These are phyloP conservation scores for Drosophila nebulosa DNA, from an alignment of 1,140 invertebrate genomes.

Conservation along the genomic window DNA sequence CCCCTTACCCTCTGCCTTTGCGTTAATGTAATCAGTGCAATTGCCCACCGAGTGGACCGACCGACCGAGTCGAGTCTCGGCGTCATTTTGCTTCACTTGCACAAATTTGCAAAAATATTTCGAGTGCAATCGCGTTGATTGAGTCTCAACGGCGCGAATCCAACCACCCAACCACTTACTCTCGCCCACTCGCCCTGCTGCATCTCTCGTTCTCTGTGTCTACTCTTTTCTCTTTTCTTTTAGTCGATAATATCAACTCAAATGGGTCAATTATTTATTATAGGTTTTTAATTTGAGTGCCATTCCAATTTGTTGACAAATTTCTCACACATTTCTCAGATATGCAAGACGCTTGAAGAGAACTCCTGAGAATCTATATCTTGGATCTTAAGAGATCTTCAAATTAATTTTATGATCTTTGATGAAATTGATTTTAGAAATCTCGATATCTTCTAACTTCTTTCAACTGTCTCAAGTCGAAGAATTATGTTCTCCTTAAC, in stretches of 20 bases:
- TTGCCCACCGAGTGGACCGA: too few relatives aligned
- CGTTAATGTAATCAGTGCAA: background rate
- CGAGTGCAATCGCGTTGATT: background rate
- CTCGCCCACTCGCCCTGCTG: background rate
- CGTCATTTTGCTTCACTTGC: background rate
- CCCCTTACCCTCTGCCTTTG: background rate
- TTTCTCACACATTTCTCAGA: background rate
- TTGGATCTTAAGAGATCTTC: too few relatives aligned
- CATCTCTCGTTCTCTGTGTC: background rate
- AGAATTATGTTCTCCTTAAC: too few relatives aligned
- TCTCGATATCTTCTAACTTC: too few relatives aligned
- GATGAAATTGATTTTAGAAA: too few relatives aligned
- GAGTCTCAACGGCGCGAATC: background rate
- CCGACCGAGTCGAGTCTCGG: too few relatives aligned
- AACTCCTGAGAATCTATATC: too few relatives aligned
- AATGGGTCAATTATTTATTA: conserved; percentile 51
- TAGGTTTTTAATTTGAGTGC: conserved; percentile 38
- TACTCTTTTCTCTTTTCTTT: background rate
- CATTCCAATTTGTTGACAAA: conserved; percentile 36
- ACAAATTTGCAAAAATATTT: background rate
- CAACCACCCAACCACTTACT: background rate
- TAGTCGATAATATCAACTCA: conserved; percentile 16
- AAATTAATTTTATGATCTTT: too few relatives aligned
- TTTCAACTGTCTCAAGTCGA: too few relatives aligned
- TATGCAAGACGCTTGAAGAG: too few relatives aligned